phyloP scores from a whole-genome alignment of 2,888 invertebrate species.

The Apodemia mormo region DNA sequence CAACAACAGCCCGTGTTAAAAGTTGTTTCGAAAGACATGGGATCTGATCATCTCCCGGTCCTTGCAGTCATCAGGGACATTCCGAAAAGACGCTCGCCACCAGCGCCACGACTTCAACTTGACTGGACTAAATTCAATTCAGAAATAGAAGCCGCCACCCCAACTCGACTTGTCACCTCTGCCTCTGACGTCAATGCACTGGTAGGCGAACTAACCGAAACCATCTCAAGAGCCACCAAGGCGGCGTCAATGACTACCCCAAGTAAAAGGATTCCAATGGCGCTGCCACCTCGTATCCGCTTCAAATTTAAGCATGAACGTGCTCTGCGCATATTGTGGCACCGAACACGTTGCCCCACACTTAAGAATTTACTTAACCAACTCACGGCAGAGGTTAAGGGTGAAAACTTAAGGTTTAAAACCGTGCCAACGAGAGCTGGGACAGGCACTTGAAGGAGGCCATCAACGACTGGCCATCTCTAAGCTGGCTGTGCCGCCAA shows the following conservation, averaged over 20 bases:
- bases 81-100: not conserved
- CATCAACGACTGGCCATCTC: not conserved
- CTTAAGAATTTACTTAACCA: not conserved
- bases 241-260: not conserved
- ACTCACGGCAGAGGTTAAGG: not conserved
- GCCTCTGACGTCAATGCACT: not conserved
- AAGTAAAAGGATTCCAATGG: not conserved
- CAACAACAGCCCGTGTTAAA: not conserved
- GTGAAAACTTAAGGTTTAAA: not conserved
- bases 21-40: not conserved
- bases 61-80: not conserved
- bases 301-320: not conserved
- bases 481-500: not conserved
- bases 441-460: not conserved
- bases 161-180: not conserved
- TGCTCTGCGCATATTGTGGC: constrained; percentile 20
- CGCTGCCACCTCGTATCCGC: not conserved
- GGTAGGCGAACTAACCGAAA: not conserved
- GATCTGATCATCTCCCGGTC: not conserved
- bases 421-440: not conserved
- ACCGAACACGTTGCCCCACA: not conserved
- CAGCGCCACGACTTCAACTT: not conserved
- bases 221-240: not conserved
- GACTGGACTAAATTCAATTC: not conserved
- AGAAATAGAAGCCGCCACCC: not conserved